Evolutionary conservation across 2,113 vertebrate species (phyloP), one percentile per base, ranked within the genome.

Genomic region (Muscicapa adusta): DNA sequence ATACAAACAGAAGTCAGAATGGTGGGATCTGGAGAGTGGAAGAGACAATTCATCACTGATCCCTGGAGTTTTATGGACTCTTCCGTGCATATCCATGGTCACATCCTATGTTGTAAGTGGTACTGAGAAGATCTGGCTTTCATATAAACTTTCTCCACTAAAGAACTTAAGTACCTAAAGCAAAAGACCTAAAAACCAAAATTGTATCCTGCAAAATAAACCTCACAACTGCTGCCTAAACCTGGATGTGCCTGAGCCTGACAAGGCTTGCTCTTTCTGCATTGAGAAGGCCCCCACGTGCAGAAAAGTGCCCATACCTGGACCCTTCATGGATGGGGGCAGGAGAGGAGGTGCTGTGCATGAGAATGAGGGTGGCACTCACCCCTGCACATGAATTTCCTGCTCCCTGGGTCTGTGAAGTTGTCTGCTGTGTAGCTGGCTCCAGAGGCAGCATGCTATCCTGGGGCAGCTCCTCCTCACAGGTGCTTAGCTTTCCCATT

Each of bases 201-300:
- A 53, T 17, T 19, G 19, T 45, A 43, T 50, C 28, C 47, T 61
- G 78, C 47, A 78, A 73, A 74, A 81, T 31, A 75, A 77, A 61
- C 12, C 8, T 68, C 40, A 6, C 57, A 65, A 29, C 16, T 75
- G 14, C 66, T 85, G 25, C 42, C 25, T 60, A 65, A 72, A 29
- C 8, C 20, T 60, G 45, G 14, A 26, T 56, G 48, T 90, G 25
- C 17, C 8, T 36, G 31, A 73, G 29, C 50, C 71, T 50, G 18
- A 10, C 1, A 0, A 5, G 4, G 3, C 47, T 53, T 50, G 31
- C 6, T 19, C 23, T 73, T 77, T 54, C 29, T 5, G 1, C 38
- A 14, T 6, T 13, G n/a, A 10, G 14, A 17, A 66, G 14, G 13
- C 62, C 31, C 61, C 33, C 28, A 63, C 7, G 5, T 1, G 5